Conservation (phyloP, 2,888 invertebrate genomes). For the Automeris io region DNA sequence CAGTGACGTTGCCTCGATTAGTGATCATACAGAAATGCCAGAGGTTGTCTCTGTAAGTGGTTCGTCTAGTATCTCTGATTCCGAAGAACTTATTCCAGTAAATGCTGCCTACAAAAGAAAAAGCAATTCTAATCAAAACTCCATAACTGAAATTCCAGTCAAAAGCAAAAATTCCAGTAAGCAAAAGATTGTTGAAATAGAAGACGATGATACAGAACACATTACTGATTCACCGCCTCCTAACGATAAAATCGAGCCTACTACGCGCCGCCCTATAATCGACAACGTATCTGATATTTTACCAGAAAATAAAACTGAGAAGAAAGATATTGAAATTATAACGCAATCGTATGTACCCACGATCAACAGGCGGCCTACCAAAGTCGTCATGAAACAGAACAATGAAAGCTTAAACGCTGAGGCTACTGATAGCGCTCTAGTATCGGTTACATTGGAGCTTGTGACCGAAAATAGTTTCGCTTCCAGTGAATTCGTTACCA, state of each 20-base stretch:
- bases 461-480: slow-evolving; percentile 19
- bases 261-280: slow-evolving; percentile 57
- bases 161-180: slow-evolving; percentile 50
- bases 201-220: slow-evolving; percentile 49
- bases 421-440: slow-evolving; percentile 7
- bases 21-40: slow-evolving; percentile 48
- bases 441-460: slow-evolving; percentile 24
- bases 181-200: slow-evolving; percentile 55
- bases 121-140: slow-evolving; percentile 60
- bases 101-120: slow-evolving; percentile 67
- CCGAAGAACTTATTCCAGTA: slow-evolving; percentile 63
- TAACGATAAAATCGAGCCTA: slow-evolving; percentile 58
- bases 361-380: slow-evolving; percentile 53
- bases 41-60: slow-evolving; percentile 19
- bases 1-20: slow-evolving; percentile 65
- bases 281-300: slow-evolving; percentile 57
- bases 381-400: slow-evolving; percentile 52
- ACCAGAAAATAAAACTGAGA: slow-evolving; percentile 36
- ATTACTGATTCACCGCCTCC: slow-evolving; percentile 60
- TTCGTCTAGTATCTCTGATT: slow-evolving; percentile 48
- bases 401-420: slow-evolving; percentile 32
- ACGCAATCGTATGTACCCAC: slow-evolving; percentile 60
- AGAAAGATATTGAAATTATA: slow-evolving; percentile 64
- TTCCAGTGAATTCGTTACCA: not conserved
- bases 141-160: slow-evolving; percentile 57